Base-by-base conservation (phyloP, 30 jellyfish, hydroid and myxozoan genomes). In the Rhopilema esculentum region DNA sequence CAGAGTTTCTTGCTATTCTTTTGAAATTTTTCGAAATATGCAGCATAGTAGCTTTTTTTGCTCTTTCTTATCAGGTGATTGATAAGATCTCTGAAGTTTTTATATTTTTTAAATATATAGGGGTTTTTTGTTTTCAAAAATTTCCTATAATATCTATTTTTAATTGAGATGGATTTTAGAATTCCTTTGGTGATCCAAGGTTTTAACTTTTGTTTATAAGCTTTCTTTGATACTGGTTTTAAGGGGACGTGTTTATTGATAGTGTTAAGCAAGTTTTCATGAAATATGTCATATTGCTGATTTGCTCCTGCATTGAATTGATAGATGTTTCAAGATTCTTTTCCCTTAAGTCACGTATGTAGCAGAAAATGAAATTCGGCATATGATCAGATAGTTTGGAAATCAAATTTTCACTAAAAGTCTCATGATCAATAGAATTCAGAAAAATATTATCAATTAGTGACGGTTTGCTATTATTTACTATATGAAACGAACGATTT, bases 181-280 rank as follows among this genome's bases (percentile, higher is more conserved):
- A 76, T 50, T n/a, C 75, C 87, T 33, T 25, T 49, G 50, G 87
- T 76, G 50, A 76, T 20, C 87, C 87, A 76, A 17, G 87, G 61
- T 51, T 76, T 50, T 50, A 8, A 17, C 66, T 72, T 31, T 49
- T 22, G 87, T 28, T 50, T 61, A 31, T 27, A 33, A n/a, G 28
- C 66, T 51, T 76, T 76, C 57, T 52, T 76, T 27, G 75, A 48
- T 51, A 61, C 25, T n/a, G 22, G 27, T 76, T 50, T 76, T 24
- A 48, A 16, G 51, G 87, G 87, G 25, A 73, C 87, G 40, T 76
- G 87, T 76, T 61, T 76, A 73, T 76, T 51, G 27, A 76, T 50
- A 63, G 29, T 24, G 29, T 63, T 63, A n/a, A 63, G 27, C 29
- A 63, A 69, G 57, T 40, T 40, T 40, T 84, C 88, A 31, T 84